These are phyloP conservation scores for Idaea aversata DNA, from an alignment of 2,888 invertebrate species.

Conservation along the genomic window DNA sequence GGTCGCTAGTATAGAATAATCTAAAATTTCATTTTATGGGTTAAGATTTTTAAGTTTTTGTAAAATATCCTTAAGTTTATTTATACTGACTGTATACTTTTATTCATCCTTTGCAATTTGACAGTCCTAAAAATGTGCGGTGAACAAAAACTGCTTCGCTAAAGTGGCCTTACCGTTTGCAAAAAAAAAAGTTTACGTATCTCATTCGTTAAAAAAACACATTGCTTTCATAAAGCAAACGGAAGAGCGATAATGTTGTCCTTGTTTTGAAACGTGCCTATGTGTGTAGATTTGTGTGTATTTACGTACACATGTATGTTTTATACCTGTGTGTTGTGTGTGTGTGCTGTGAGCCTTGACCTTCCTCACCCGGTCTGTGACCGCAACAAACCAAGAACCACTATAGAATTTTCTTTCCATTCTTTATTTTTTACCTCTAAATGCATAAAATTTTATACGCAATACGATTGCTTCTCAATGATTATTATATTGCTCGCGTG, in stretches of 20 bases:
- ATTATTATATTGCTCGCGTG: constrained; percentile 1
- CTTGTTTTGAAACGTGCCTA: constrained; percentile 44
- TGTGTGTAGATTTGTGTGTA: constrained; percentile 37
- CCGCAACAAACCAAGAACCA: constrained; percentile 44
- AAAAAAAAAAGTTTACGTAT: constrained; percentile 13
- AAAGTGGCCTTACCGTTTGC: constrained; percentile 3
- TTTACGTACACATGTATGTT: constrained; percentile 19
- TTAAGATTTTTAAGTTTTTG: too few relatives aligned
- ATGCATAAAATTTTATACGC: constrained; percentile 10
- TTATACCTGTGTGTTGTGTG: constrained; percentile 36
- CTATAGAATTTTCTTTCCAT: constrained; percentile 26
- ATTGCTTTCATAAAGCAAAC: constrained; percentile 52
- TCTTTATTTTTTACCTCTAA: constrained; percentile 14
- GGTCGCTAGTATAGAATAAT: too few relatives aligned
- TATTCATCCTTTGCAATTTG: too few relatives aligned
- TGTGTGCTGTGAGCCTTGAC: constrained; percentile 64
- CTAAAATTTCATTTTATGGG: too few relatives aligned
- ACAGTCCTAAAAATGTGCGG: neutral
- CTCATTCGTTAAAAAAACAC: constrained; percentile 35
- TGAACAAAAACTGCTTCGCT: constrained; percentile 10
- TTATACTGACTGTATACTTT: too few relatives aligned
- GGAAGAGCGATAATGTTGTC: constrained; percentile 53
- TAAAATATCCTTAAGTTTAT: too few relatives aligned
- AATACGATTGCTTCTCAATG: neutral
- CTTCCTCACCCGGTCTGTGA: constrained; percentile 60